Evolutionary conservation across 2,797 vertebrate genomes (phyloP), one percentile per base, ranked within the genome.

Genomic region (Channa striata): DNA sequence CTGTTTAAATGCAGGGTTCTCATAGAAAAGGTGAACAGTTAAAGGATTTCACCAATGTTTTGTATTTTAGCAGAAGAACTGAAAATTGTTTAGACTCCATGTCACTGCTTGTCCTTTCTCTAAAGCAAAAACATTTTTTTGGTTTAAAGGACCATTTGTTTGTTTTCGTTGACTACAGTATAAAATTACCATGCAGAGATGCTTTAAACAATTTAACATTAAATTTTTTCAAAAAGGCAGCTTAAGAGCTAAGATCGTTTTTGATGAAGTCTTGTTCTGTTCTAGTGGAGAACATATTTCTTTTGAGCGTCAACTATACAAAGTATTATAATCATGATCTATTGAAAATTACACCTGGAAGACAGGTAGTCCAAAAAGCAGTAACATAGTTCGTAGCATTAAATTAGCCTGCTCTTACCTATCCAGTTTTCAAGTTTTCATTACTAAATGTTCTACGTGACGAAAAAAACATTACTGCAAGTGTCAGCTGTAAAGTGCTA

Each of bases 1-100:
- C 70, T 79, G 54, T 80, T 70, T 82, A 64, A 81, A 81, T 75
- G 58, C 74, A 68, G 62, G 34, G 36, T 73, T 68, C 78, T 61
- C 44, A 48, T 48, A 48, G 53, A 74, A 76, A 76, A 56, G 46
- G 54, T 78, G 43, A 52, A 25, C 25, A 62, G 50, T 80, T 57
- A 33, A 75, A 74, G 52, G 25, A 53, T 52, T 46, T 40, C 17
- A 14, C 42, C 1, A 0, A 1, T 60, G 44, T n/a, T 46, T 30
- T 59, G 13, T 67, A 14, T 49, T 74, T 67, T 25, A 50, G 12
- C 7, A n/a, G 17, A 53, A 16, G 20, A 52, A 37, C 19, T 44
- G 21, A 11, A 68, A 12, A 47, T 42, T 57, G 9, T 59, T 12
- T 46, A 3, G 49, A 42, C 8, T 5, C 37, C 2, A 14, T 58